Evolutionary conservation across 2,888 invertebrate genomes (phyloP).

Genomic region (Synanthedon vespiformis): DNA sequence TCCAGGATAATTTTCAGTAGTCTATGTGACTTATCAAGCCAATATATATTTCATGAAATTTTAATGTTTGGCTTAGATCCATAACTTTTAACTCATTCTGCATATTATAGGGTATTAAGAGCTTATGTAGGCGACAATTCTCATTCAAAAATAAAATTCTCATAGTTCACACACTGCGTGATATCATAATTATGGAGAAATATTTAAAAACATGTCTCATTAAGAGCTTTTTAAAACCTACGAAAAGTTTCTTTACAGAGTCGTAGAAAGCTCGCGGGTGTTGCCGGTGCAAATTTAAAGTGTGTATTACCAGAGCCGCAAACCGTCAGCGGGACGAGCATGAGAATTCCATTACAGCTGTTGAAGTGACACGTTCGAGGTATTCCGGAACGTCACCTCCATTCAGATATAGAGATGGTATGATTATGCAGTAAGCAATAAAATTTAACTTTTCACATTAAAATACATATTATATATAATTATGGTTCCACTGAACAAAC

Average conservation of each 20-base stretch:
- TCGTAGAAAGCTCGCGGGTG: constrained; percentile 48
- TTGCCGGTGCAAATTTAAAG: constrained; percentile 66
- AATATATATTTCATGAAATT: no score
- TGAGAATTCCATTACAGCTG: constrained; percentile 65
- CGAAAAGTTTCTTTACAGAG: constrained; percentile 20
- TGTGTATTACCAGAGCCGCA: constrained; percentile 59
- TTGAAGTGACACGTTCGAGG: constrained; percentile 44
- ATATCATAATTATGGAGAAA: neutral
- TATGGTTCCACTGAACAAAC: no score
- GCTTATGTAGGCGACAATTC: no score
- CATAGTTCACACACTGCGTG: no score
- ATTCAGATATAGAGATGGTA: constrained; percentile 3
- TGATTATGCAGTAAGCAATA: constrained; percentile 2
- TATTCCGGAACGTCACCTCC: constrained; percentile 14
- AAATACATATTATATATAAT: no score
- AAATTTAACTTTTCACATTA: neutral
- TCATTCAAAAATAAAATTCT: no score
- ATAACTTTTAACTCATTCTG: no score
- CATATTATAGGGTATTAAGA: no score
- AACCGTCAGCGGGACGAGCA: constrained; percentile 54
- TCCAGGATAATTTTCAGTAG: no score
- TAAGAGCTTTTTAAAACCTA: constrained; percentile 21
- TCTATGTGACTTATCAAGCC: no score
- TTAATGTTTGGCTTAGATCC: no score
- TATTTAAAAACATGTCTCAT: neutral